Base-by-base conservation (phyloP, 2,113 vertebrate species). In the Brevimyrus niger region DNA sequence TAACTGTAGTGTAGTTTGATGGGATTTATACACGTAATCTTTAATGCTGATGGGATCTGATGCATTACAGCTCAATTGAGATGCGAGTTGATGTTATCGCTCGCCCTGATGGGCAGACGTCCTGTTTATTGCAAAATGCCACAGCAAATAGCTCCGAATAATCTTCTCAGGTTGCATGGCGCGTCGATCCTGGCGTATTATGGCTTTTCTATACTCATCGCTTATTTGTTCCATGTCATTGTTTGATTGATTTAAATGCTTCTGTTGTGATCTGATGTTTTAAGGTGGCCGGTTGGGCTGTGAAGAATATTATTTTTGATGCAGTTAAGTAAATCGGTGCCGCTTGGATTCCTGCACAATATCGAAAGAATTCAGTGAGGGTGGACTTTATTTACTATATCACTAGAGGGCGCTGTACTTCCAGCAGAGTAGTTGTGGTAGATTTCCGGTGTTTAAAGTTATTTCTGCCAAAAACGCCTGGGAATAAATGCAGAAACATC, bases 351-450 rank as follows among this genome's bases (percentile, higher is more conserved):
- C 17, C 73, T 17, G 35, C 73, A 80, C 31, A 42, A 42, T 19
- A 80, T 35, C 13, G 27, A 38, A 38, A 2, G 69, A 23, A 17
- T 35, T 38, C 31, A 38, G 73, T 42, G 65, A 80, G 13, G 35
- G 3, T 6, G 19, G 13, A 17, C 31, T 2, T 80, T 47, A 31
- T 80, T 42, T 42, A 13, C 42, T 88, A 17, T 51, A 38, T 2
- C 88, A 83, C 88, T 42, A 55, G 88, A 53, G 48, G 88, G 88
- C 21, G 50, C 73, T 42, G 69, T 42, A 55, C 51, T 38, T 83
- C 88, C 31, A 83, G 51, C 69, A 53, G 17, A 51, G 88, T 38
- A 35, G 48, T 38, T 19, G 27, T 86, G 27, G 27, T 87, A 35
- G 3, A 87, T 38, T 35, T 35, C 15, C 13, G 15, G 13, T 53